Base-by-base conservation (phyloP, 2,113 vertebrate genomes). In the Dendrocopos noguchii region DNA sequence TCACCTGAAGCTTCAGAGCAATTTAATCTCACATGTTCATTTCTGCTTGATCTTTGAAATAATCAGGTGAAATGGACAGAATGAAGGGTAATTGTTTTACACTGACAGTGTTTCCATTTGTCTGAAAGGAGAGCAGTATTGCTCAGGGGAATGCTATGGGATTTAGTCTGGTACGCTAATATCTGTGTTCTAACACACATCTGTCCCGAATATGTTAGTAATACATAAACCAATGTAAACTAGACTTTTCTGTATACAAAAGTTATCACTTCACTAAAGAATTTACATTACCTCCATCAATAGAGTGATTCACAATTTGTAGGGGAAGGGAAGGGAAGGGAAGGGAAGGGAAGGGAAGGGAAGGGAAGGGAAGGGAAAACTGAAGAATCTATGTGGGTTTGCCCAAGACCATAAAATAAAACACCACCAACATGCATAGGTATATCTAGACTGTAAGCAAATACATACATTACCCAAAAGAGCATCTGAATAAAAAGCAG, bases 41-140 rank as follows among this genome's bases (percentile, higher is more conserved):
- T 93, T 87, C 64, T 91, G 47, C 22, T n/a, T 82, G 31, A 79
- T 66, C 24, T 84, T 89, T 64, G 8, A 84, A 93, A 92, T 33
- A 85, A 82, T 31, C 20, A 61, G 27, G n/a, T 70, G 36, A 84
- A 89, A 76, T 68, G 66, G 11, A 39, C 15, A 57, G 16, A 15
- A 71, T 77, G 71, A 46, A 27, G 28, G 16, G 16, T 66, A 61
- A 42, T 33, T 66, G 27, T 66, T 95, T 86, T 73, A 56, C 24
- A 57, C 6, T 71, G 76, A 15, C 33, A 91, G 61, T 2, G 8
- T 72, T 94, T 92, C n/a, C 9, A 55, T 75, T 61, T 12, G 56
- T 65, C 63, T 81, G 29, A 53, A 92, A 83, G 53, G 20, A 31
- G 9, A 20, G 10, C 28, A 19, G 16, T 72, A 36, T 34, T 82